These are phyloP conservation scores for Andrena fulva DNA, from an alignment of 2,888 invertebrate genomes.

Conservation along the genomic window DNA sequence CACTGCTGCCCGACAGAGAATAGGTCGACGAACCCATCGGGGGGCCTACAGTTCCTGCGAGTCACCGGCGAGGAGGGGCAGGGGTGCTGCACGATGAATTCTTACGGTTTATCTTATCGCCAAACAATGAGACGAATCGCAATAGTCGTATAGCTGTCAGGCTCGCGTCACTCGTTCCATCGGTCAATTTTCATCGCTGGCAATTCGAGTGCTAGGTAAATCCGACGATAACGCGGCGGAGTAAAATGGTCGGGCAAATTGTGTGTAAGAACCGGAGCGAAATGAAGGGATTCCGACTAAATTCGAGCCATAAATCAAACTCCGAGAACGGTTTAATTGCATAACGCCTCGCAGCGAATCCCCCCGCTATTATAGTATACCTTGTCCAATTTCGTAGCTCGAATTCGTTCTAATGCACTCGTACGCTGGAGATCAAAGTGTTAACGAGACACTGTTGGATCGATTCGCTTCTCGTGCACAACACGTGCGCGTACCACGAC, in stretches of 20 bases:
- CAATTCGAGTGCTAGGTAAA: not conserved
- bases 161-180: constrained; percentile 29
- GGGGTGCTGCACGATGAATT: constrained; percentile 48
- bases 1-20: constrained; percentile 39
- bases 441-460: constrained; percentile 53
- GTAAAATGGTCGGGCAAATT: not conserved
- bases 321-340: constrained; percentile 17
- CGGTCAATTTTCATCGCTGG: not conserved
- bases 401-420: constrained; percentile 34
- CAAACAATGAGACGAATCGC: constrained; percentile 57
- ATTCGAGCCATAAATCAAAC: constrained; percentile 4
- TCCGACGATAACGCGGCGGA: not conserved
- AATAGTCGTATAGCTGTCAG: constrained; percentile 45
- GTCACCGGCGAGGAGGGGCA: constrained; percentile 22
- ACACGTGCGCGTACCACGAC: constrained; percentile 59
- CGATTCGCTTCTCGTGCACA: constrained; percentile 53
- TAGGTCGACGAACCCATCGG: constrained; percentile 73
- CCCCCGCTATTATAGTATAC: too few species aligned
- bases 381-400: constrained; percentile 29
- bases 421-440: constrained; percentile 53
- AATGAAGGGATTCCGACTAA: not conserved
- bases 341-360: not conserved
- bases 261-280: not conserved
- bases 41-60: constrained; percentile 40
- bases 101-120: constrained; percentile 68